Evolutionary conservation across 2,888 invertebrate species (phyloP).

Genomic region (Synergus itoensis): DNA sequence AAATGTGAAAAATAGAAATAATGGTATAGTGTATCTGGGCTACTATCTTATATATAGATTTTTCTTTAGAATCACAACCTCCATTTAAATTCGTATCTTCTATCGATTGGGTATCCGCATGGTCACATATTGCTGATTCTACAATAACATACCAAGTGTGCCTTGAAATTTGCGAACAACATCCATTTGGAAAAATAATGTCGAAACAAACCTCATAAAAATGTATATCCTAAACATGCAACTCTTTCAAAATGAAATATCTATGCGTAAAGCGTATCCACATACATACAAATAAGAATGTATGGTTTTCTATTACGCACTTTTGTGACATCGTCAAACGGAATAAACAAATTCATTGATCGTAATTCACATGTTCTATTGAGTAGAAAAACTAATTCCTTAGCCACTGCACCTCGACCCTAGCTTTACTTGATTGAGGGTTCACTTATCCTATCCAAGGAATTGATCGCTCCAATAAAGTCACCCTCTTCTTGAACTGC

Average conservation of each 20-base stretch:
- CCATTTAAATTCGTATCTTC: not conserved
- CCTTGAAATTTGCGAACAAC: slow-evolving; percentile 31
- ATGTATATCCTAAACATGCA: slow-evolving; percentile 13
- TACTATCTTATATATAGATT: not conserved
- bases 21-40: too few species aligned
- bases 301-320: not conserved
- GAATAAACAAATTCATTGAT: slow-evolving; percentile 3
- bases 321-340: not conserved
- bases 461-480: slow-evolving; percentile 20
- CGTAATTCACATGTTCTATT: slow-evolving; percentile 28
- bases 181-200: slow-evolving; percentile 4
- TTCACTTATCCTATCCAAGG: not conserved
- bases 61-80: not conserved
- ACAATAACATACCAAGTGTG: slow-evolving; percentile 33
- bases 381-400: slow-evolving; percentile 25
- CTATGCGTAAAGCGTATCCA: not conserved
- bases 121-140: slow-evolving; percentile 38
- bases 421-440: slow-evolving; percentile 28
- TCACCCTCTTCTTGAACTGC: not conserved
- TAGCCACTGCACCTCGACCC: not conserved
- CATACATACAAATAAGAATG: not conserved
- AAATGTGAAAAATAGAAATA: not conserved
- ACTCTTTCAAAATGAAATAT: not conserved
- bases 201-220: slow-evolving; percentile 21
- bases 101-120: slow-evolving; percentile 21